A percentile compares a stretch with the other conserved stretches of the same genome.
Evolutionary conservation across 2,888 invertebrate species (phyloP).

Genomic region (Eupithecia insigniata): DNA sequence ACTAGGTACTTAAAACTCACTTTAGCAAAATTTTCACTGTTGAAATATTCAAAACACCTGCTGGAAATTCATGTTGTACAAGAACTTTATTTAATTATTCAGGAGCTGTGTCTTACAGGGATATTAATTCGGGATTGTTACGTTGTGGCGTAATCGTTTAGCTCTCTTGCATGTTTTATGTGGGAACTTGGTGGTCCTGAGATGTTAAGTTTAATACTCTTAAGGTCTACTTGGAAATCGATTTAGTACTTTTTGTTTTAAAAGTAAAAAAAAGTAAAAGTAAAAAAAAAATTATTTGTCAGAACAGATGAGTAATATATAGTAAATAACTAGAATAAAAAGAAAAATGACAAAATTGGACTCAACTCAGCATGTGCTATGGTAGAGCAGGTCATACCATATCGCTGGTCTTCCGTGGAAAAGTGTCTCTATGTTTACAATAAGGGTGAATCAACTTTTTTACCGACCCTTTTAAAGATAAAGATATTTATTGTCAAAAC

Average conservation of each 20-base stretch:
- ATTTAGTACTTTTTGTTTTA: neutral
- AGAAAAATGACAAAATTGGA: too few species aligned
- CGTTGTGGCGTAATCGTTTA: slow-evolving; percentile 25
- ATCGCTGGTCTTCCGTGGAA: too few species aligned
- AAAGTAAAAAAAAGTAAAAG: too few species aligned
- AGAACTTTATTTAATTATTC: slow-evolving; percentile 28
- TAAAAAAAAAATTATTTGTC: too few species aligned
- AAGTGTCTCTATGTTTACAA: too few species aligned
- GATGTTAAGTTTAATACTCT: slow-evolving; percentile 6
- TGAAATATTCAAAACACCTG: slow-evolving; percentile 24
- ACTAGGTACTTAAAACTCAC: neutral
- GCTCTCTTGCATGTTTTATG: slow-evolving; percentile 31
- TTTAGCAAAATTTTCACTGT: neutral
- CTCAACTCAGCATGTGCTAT: too few species aligned
- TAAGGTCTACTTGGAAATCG: neutral
- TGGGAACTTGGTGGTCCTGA: slow-evolving; percentile 22
- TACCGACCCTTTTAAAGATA: too few species aligned
- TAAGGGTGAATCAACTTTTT: too few species aligned
- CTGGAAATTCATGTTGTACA: slow-evolving; percentile 19
- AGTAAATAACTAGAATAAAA: too few species aligned
- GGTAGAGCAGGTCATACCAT: too few species aligned
- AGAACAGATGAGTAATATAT: too few species aligned
- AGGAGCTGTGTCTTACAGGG: slow-evolving; percentile 20
- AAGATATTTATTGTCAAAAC: too few species aligned
- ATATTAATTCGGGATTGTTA: slow-evolving; percentile 26